Evolutionary conservation across 1,140 invertebrate species (phyloP), one percentile per base, ranked within the genome.

Genomic region (Neomicropteryx cornuta): DNA sequence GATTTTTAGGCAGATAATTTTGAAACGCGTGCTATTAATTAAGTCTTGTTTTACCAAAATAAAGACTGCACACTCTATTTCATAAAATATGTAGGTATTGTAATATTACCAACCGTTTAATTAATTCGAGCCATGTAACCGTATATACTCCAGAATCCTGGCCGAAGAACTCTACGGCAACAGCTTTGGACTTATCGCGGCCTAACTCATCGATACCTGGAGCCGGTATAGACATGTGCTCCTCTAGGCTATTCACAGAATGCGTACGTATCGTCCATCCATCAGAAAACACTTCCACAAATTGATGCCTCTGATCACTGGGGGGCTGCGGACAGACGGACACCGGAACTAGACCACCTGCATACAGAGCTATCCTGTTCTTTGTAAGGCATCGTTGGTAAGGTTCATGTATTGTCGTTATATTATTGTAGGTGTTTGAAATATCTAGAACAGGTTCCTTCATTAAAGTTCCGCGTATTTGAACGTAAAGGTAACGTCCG

Each of bases 61-160:
- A n/a, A 27, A 27, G 8, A 8, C 13, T 27, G 23, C 8, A 13
- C 13, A 27, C 23, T 27, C 8, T 27, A 8, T 13, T 27, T 27
- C 23, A 27, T 27, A 13, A 13, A 8, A 27, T 13, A 8, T 8
- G 8, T 8, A 8, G 23, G 23, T 8, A 27, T 8, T 27, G 23
- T 10, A 14, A 28, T 13, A 6, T 24, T 13, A 43, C 13, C 46
- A 49, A 67, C 63, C 62, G 58, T 56, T 58, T 61, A 29, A 79
- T 76, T 42, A 91, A 70, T 58, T 91, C 87, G 45, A 91, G 70
- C 87, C 87, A 92, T 13, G 81, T 79, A 11, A 90, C 73, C 5
- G 71, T 75, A 51, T 87, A 87, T 0, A 76, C 71, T 13, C 81
- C 83, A 23, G 72, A 66, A 41, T 86, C 82, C 31, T 75, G 72